Conservation (phyloP, 2,113 vertebrate genomes). For the Nerophis lumbriciformis region DNA sequence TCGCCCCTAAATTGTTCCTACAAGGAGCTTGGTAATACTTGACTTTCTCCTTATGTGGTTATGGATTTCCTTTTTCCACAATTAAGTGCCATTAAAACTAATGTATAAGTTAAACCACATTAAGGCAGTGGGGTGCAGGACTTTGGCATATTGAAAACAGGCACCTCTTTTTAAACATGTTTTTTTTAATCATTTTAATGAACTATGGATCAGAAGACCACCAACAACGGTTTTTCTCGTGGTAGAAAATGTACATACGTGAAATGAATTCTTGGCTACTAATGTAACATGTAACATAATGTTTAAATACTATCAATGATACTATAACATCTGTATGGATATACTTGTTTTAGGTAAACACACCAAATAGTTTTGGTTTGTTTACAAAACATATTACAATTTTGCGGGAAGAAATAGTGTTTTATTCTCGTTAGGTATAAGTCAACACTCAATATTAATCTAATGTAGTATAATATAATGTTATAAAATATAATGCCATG, state of each 20-base stretch:
- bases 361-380: no score
- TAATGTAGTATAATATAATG: no score
- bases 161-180: conserved; percentile 21
- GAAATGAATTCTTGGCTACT: conserved; percentile 19
- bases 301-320: no score
- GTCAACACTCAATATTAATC: no score
- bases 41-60: conserved; percentile 77
- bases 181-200: conserved; percentile 8
- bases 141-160: conserved; percentile 39
- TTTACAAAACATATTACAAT: no score
- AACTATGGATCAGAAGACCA: conserved; percentile 27
- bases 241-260: conserved; percentile 27
- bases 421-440: no score
- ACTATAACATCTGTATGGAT: no score
- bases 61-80: conserved; percentile 74
- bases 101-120: conserved; percentile 68
- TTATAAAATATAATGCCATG: no score
- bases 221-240: conserved; percentile 38
- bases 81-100: conserved; percentile 77
- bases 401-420: no score
- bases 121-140: conserved; percentile 54
- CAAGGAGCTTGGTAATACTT: conserved; percentile 79
- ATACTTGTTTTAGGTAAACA: no score
- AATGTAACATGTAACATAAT: no score
- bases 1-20: conserved; percentile 78